phyloP scores from a whole-genome alignment of 1,140 invertebrate genomes.

The Lepidostoma basale region DNA sequence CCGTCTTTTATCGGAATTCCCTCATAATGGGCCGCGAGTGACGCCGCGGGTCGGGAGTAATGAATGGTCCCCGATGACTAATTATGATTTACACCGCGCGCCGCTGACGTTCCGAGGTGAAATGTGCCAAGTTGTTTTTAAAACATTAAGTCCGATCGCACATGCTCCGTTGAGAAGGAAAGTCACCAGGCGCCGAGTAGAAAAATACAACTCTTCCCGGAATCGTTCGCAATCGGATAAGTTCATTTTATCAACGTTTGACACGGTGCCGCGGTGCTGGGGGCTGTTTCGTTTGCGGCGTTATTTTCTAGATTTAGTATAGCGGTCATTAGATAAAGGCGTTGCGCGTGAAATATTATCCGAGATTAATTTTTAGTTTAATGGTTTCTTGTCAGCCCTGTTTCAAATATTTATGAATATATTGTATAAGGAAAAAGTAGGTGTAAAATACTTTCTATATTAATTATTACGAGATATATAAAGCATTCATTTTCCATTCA shows the following conservation, averaged over 20 bases:
- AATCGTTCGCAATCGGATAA: background rate
- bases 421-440: conserved; percentile 1
- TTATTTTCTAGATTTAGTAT: background rate
- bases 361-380: conserved; percentile 23
- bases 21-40: conserved; percentile 34
- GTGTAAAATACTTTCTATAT: conserved; percentile 10
- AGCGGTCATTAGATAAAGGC: conserved; percentile 16
- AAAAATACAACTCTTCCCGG: background rate
- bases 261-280: too few relatives aligned
- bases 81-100: conserved; percentile 44
- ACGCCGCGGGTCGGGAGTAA: conserved; percentile 25
- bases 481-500: too few relatives aligned
- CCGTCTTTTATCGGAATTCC: too few relatives aligned
- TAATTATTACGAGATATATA: too few relatives aligned
- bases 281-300: background rate
- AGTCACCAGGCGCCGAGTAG: background rate
- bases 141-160: conserved; percentile 19
- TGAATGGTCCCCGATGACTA: conserved; percentile 44
- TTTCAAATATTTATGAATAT: conserved; percentile 3
- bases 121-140: conserved; percentile 30
- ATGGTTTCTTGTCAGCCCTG: conserved; percentile 19
- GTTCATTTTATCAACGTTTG: background rate
- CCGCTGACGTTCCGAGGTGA: conserved; percentile 16
- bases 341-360: conserved; percentile 26
- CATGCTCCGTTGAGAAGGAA: background rate